Percentiles rank a stretch among this genome's conserved stretches.
These are phyloP conservation scores for Aphaenogaster floridana DNA, from an alignment of 1,140 invertebrate genomes.

Conservation along the genomic window DNA sequence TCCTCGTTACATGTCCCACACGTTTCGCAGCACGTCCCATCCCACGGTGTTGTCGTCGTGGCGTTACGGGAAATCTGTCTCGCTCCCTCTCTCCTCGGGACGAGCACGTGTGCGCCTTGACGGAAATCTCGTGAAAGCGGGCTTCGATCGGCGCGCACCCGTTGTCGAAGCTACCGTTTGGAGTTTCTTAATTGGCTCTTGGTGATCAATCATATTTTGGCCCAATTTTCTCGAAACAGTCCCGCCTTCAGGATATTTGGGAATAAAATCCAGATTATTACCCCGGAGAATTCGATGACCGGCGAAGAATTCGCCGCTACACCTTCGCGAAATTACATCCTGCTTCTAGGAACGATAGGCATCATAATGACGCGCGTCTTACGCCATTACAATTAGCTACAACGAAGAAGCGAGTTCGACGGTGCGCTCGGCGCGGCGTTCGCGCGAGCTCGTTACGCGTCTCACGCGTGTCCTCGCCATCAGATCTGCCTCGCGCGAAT, in stretches of 20 bases:
- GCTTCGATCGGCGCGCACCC: neutral
- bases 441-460: constrained; percentile 68
- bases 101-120: neutral
- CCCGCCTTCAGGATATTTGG: neutral
- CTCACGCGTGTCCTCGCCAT: constrained; percentile 70
- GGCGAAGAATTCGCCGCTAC: constrained; percentile 51
- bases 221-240: neutral
- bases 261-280: neutral
- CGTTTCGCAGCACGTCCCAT: constrained; percentile 50
- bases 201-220: neutral
- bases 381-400: constrained; percentile 55
- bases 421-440: constrained; percentile 36
- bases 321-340: constrained; percentile 61
- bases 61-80: constrained; percentile 31
- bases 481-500: constrained; percentile 75
- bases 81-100: neutral
- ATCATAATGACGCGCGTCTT: constrained; percentile 60
- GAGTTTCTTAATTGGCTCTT: constrained; percentile 2
- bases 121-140: neutral
- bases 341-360: constrained; percentile 60
- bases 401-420: constrained; percentile 54
- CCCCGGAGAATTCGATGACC: constrained; percentile 54
- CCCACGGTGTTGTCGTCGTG: constrained; percentile 1
- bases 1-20: constrained; percentile 68
- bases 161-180: neutral